Percentiles rank a stretch among this genome's conserved stretches.
Evolutionary conservation across 2,797 vertebrate species (phyloP).

Genomic region (Macropus fuliginosus): DNA sequence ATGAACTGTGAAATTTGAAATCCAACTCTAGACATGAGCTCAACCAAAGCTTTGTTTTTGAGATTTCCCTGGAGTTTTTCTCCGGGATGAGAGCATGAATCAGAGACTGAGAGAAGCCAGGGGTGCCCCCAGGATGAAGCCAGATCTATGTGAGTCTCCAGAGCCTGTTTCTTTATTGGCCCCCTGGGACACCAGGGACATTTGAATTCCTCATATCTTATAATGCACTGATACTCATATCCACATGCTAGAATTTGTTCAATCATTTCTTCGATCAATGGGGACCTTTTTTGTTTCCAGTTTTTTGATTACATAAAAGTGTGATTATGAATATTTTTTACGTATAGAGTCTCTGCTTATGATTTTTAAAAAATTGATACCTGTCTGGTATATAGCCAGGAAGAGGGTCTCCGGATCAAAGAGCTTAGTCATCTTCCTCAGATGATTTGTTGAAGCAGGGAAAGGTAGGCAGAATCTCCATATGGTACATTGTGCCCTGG

Average conservation of each 20-base stretch:
- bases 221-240: neutral
- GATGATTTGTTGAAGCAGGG: neutral
- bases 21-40: neutral
- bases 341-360: neutral
- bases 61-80: neutral
- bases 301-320: neutral
- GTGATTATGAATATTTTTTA: neutral
- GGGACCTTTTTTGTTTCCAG: neutral
- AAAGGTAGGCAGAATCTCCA: neutral
- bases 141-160: neutral
- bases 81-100: neutral
- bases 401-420: neutral
- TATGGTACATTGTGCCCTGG: neutral
- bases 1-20: neutral
- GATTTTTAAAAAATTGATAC: neutral
- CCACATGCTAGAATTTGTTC: neutral
- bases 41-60: neutral
- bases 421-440: neutral
- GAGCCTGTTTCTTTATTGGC: neutral
- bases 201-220: neutral
- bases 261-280: neutral
- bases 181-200: neutral
- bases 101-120: neutral
- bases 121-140: neutral
- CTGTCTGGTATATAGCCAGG: neutral